Evolutionary conservation across 2,797 vertebrate species (phyloP).

Genomic region (Melopsittacus undulatus): DNA sequence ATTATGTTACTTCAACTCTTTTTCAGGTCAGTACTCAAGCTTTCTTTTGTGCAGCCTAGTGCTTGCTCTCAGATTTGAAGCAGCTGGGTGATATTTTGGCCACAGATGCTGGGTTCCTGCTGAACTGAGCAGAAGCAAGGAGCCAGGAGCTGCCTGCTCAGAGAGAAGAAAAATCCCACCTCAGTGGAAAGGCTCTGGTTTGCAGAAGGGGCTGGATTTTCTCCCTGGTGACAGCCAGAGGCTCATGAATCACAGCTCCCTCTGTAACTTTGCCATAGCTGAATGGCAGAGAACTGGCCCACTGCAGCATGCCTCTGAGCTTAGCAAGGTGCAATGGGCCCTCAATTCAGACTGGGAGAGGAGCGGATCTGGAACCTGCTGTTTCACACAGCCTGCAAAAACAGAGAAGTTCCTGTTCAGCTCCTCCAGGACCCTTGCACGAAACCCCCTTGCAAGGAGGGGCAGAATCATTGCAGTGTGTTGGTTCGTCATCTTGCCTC

Average conservation of each 20-base stretch:
- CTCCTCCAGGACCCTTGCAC: not conserved
- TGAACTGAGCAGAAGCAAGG: not conserved
- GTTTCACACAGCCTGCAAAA: not conserved
- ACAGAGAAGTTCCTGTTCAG: not conserved
- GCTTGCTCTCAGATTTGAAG: not conserved
- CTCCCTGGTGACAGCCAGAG: not conserved
- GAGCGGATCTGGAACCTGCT: not conserved
- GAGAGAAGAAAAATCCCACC: not conserved
- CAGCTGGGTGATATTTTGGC: not conserved
- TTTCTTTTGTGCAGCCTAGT: not conserved
- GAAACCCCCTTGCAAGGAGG: not conserved
- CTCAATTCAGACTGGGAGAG: not conserved
- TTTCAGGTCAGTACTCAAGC: not conserved
- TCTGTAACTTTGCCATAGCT: rapidly evolving
- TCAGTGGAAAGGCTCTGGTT: not conserved
- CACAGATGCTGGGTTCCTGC: not conserved
- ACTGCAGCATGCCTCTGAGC: rapidly evolving
- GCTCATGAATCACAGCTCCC: rapidly evolving
- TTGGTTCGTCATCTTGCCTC: not conserved
- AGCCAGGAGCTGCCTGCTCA: not conserved
- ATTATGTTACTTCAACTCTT: not conserved
- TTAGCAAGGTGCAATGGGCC: not conserved
- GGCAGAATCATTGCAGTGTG: rapidly evolving
- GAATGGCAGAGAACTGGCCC: rapidly evolving
- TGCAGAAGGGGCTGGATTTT: not conserved